Base-by-base conservation (phyloP, 1,140 invertebrate genomes). In the Drosophila murphyi region DNA sequence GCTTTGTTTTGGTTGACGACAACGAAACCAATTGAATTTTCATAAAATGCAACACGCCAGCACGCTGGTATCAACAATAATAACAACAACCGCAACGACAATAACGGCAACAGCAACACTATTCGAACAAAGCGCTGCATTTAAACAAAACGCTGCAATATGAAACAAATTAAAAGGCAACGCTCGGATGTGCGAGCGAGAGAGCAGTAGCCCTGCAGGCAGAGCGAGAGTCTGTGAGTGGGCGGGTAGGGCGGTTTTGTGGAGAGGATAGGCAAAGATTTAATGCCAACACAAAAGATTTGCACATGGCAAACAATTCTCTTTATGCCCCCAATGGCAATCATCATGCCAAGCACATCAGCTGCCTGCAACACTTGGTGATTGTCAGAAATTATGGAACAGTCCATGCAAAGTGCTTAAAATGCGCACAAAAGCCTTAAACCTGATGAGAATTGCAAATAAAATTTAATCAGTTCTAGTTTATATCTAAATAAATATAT, bases 141-240 rank as follows among this genome's bases (percentile, higher is more conserved):
- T 89, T 88, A 78, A 89, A 88, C 85, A 88, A 88, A 88, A 89
- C 80, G 80, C 72, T 75, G 77, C 83, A 83, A 89, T 89, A 83
- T 78, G 76, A 88, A 83, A 83, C 85, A 77, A 89, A 88, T 88
- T 88, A 89, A 83, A 89, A 83, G 67, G 76, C 79, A 88, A 35
- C 56, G 56, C 47, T 35, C 47, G 31, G 8, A 35, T 43, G 62
- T 57, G 62, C 7, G 34, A 65, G 43, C 52, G 61, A 70, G 48
- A 70, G 3, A 6, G 28, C n/a, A 20, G 3, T 10, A 45, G 28
- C 31, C 54, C 10, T n/a, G 10, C 54, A 37, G 20, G 6, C 7
- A 31, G 45, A 0, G 29, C n/a, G 12, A 20, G 48, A 34, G 45
- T 60, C 41, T 34, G 48, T n/a, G 41, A 32, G 59, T 2, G 31